Percentiles rank a stretch among this genome's conserved stretches.
Conservation (phyloP, 2,797 vertebrate genomes). For the Clarias platycephalus region DNA sequence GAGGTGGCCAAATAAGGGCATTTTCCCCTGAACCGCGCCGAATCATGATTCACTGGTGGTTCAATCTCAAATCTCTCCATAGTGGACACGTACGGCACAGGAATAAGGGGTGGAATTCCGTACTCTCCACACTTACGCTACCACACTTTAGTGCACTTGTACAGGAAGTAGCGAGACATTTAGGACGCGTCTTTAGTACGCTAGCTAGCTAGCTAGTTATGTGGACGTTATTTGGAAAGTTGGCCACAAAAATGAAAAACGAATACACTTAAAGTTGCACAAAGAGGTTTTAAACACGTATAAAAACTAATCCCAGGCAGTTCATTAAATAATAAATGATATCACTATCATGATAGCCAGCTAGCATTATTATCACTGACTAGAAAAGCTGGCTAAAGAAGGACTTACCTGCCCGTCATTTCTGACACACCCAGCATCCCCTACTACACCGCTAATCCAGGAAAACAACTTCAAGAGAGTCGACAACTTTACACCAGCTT, state of each 20-base stretch:
- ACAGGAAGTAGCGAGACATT: background rate
- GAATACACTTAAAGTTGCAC: background rate
- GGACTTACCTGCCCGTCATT: constrained; percentile 76
- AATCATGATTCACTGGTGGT: background rate
- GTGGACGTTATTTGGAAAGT: background rate
- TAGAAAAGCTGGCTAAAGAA: constrained; percentile 24
- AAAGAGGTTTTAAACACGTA: background rate
- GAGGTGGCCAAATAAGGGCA: constrained; percentile 35
- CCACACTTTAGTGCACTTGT: background rate
- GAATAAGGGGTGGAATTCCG: background rate
- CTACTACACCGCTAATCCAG: constrained; percentile 31
- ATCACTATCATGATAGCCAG: background rate
- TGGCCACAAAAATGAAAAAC: too few species aligned
- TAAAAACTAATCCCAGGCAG: background rate
- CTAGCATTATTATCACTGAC: background rate
- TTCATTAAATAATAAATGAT: background rate
- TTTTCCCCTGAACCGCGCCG: constrained; percentile 8
- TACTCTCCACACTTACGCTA: background rate
- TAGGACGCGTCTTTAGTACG: background rate
- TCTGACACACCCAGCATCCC: constrained; percentile 76
- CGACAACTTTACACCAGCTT: background rate
- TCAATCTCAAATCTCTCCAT: background rate
- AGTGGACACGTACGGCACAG: background rate
- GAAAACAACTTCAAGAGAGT: constrained; percentile 33
- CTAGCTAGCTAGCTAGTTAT: too few species aligned